Conservation (phyloP, 2,113 vertebrate genomes). For the Pseudolaguvia tuberculata region DNA sequence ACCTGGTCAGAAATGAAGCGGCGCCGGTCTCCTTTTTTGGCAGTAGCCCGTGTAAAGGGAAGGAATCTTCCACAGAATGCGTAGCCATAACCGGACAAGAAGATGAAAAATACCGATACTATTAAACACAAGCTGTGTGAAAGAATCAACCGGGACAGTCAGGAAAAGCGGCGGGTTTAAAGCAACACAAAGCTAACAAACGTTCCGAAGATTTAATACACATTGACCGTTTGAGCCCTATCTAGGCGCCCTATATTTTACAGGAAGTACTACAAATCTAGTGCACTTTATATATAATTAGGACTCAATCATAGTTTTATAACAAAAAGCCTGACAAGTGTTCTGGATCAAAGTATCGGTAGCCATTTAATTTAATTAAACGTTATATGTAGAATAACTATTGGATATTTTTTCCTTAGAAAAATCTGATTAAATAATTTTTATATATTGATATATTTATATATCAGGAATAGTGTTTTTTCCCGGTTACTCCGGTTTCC, state of each 20-base stretch:
- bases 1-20: conserved; percentile 81
- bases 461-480: too few relatives aligned
- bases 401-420: too few relatives aligned
- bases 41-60: conserved; percentile 89
- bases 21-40: conserved; percentile 96
- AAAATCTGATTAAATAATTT: too few relatives aligned
- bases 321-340: background rate
- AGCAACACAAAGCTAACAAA: conserved; percentile 52
- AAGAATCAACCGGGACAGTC: conserved; percentile 26
- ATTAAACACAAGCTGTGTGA: conserved; percentile 19
- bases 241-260: background rate
- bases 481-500: too few relatives aligned
- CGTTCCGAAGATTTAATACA: too few relatives aligned
- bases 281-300: background rate
- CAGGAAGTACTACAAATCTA: background rate
- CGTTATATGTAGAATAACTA: too few relatives aligned
- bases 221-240: background rate
- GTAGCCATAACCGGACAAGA: conserved; percentile 76
- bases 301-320: background rate
- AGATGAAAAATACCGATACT: conserved; percentile 67
- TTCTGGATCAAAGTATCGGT: too few relatives aligned
- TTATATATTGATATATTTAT: too few relatives aligned
- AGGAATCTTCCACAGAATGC: conserved; percentile 80
- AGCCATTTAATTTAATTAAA: too few relatives aligned
- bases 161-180: conserved; percentile 59